A percentile compares a stretch with the other conserved stretches of the same genome.
phyloP scores from a whole-genome alignment of 2,113 vertebrate genomes.

The Acrocephalus kingi region DNA sequence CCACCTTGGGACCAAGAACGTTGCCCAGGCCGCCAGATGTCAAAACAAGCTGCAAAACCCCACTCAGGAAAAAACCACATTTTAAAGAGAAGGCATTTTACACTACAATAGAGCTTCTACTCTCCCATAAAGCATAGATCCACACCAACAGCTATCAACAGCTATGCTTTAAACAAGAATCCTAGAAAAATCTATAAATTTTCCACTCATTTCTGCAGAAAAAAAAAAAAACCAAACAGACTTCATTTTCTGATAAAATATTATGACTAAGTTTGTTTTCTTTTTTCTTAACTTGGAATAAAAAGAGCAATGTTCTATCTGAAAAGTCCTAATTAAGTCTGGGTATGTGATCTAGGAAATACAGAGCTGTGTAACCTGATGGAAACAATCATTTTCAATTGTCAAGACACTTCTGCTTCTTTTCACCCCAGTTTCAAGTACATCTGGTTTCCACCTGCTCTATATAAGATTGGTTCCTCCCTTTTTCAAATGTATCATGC shows the following conservation, averaged over 20 bases:
- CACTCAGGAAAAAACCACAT: background rate
- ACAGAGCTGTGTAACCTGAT: conserved; percentile 46
- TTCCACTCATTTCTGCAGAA: background rate
- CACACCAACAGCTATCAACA: background rate
- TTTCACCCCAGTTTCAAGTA: conserved; percentile 28
- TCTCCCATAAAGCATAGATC: background rate
- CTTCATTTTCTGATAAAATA: background rate
- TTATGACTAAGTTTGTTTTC: background rate
- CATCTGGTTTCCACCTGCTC: conserved; percentile 70
- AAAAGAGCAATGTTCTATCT: conserved; percentile 2
- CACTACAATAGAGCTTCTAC: background rate
- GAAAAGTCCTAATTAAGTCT: conserved; percentile 48
- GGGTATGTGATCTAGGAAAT: conserved; percentile 59
- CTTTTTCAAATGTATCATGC: background rate
- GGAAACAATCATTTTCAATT: conserved; percentile 59
- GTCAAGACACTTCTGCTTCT: conserved; percentile 51
- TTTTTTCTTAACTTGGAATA: background rate
- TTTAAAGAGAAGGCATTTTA: background rate
- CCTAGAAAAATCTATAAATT: background rate
- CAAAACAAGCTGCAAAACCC: background rate
- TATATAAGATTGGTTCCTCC: conserved; percentile 11
- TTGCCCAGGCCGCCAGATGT: background rate
- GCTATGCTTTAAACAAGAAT: background rate
- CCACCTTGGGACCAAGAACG: background rate
- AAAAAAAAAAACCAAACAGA: background rate